These are phyloP conservation scores for Scomber colias DNA, from an alignment of 2,113 vertebrate species.

Conservation along the genomic window DNA sequence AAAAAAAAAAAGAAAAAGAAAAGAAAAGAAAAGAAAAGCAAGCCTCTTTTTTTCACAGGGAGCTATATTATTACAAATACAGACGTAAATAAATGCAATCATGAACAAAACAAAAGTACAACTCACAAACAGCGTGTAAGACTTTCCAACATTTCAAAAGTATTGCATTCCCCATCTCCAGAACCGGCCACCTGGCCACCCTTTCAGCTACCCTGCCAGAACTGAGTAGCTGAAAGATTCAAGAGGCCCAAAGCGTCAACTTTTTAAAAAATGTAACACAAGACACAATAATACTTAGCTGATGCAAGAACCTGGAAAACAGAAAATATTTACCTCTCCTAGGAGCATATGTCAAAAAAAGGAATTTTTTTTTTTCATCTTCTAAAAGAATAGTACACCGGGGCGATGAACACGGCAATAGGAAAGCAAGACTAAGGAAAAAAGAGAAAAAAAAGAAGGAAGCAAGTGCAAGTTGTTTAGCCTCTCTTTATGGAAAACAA, in stretches of 20 bases:
- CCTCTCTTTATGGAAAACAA: slow-evolving; percentile 56
- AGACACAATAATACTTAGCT: slow-evolving; percentile 72
- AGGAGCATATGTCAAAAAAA: slow-evolving; percentile 68
- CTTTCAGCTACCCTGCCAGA: too few species aligned
- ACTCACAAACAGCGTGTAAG: slow-evolving; percentile 42
- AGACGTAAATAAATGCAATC: slow-evolving; percentile 30
- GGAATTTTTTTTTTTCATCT: slow-evolving; percentile 18
- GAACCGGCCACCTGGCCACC: slow-evolving; percentile 2
- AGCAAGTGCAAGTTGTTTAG: slow-evolving; percentile 13
- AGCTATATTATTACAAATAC: slow-evolving; percentile 10
- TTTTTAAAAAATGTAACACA: slow-evolving; percentile 73
- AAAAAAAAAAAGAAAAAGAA: neutral
- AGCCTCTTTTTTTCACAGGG: slow-evolving; percentile 18
- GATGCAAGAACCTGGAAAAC: slow-evolving; percentile 80
- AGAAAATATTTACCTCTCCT: slow-evolving; percentile 74
- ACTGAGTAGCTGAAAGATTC: slow-evolving; percentile 47
- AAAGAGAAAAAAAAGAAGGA: neutral
- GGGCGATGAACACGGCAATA: slow-evolving; percentile 46
- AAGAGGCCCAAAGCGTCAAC: slow-evolving; percentile 59
- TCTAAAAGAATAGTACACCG: slow-evolving; percentile 52
- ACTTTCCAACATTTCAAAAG: slow-evolving; percentile 65
- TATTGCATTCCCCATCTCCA: slow-evolving; percentile 50
- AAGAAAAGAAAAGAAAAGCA: neutral
- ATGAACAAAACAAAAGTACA: slow-evolving; percentile 38
- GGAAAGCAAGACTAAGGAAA: slow-evolving; percentile 17